Evolutionary conservation across 2,797 vertebrate species (phyloP).

Genomic region (Cyclura pinguis): DNA sequence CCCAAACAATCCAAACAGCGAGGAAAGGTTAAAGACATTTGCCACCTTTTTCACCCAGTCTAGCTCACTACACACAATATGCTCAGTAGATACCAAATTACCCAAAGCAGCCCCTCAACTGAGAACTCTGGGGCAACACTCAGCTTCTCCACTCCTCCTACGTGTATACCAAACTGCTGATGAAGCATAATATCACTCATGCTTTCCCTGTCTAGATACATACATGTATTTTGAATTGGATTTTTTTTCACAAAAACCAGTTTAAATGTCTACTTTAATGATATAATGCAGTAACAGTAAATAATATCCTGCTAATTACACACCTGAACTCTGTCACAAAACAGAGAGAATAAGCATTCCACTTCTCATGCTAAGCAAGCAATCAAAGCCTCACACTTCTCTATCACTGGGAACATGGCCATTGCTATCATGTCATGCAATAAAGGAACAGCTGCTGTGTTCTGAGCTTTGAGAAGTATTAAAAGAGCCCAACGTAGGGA

Average conservation of each 20-base stretch:
- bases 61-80: neutral
- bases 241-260: neutral
- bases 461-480: constrained; percentile 17
- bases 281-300: neutral
- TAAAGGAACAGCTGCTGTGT: constrained; percentile 21
- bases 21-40: neutral
- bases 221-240: neutral
- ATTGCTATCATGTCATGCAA: constrained; percentile 15
- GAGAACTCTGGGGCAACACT: neutral
- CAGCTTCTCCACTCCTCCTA: neutral
- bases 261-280: neutral
- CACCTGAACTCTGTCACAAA: constrained; percentile 1
- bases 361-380: neutral
- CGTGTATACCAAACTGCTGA: neutral
- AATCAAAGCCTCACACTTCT: neutral
- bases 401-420: constrained; percentile 16
- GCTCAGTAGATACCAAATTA: neutral
- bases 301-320: neutral
- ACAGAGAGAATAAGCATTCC: neutral
- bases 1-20: neutral
- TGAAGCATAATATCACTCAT: neutral
- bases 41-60: neutral
- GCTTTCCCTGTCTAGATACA: neutral
- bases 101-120: neutral
- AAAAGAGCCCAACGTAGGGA: constrained; percentile 7